Conservation (phyloP, 2,797 vertebrate genomes). For the Otus scops region DNA sequence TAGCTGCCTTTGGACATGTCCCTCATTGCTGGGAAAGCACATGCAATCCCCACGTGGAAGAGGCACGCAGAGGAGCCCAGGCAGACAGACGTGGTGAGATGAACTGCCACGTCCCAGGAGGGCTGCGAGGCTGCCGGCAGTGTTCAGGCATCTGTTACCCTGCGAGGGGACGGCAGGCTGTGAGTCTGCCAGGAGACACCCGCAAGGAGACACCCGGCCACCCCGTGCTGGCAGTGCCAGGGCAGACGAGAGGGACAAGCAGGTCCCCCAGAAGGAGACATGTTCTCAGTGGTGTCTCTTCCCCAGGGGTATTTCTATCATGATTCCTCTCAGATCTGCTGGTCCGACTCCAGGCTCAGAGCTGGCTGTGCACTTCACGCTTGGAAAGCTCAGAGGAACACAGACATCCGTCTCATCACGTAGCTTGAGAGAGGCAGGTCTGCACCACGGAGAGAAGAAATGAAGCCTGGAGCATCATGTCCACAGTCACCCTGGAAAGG, state of each 20-base stretch:
- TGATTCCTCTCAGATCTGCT: neutral
- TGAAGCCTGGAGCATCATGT: neutral
- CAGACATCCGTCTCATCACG: conserved; percentile 24
- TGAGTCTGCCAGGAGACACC: neutral
- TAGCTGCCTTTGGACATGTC: neutral
- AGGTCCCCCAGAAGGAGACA: neutral
- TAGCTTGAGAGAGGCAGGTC: neutral
- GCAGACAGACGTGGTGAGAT: neutral
- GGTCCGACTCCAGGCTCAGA: neutral
- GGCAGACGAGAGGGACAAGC: neutral
- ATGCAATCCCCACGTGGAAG: neutral
- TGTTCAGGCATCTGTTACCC: accelerated
- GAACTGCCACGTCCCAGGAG: neutral
- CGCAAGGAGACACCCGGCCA: neutral
- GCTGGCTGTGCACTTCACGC: conserved; percentile 33
- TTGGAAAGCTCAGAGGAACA: conserved; percentile 36
- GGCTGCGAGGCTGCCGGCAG: accelerated
- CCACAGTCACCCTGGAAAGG: neutral
- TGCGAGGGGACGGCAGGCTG: accelerated
- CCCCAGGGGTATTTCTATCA: neutral
- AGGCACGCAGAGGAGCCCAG: neutral
- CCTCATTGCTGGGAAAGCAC: neutral
- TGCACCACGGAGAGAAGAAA: neutral
- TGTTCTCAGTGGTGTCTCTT: neutral
- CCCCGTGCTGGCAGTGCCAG: neutral